Base-by-base conservation (phyloP, 2,888 invertebrate genomes). In the Xiphydria camelus region DNA sequence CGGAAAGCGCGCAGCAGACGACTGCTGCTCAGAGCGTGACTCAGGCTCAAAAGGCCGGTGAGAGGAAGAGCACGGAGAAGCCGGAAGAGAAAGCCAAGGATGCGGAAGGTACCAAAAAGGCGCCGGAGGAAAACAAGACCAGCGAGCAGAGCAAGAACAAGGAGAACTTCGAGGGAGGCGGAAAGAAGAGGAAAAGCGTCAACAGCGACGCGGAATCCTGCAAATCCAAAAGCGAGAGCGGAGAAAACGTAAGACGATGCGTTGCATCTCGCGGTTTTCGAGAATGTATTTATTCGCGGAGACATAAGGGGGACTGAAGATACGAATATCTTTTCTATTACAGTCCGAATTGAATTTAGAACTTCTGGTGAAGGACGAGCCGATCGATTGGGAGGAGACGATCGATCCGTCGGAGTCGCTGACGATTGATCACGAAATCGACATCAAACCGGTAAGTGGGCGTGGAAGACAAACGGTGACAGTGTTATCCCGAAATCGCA, bases 351-450 rank as follows among this genome's bases (percentile, higher is more conserved):
- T 75, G 22, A 73, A 70, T 55, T 43, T 75, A 47, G 74, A 74
- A 42, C 58, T 73, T 32, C 48, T 76, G 47, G 75, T 74, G 5
- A 83, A 83, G 66, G 83, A 86, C 62, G 86, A 87, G 62, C 86
- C 86, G 4, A 76, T 83, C 6, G 88, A 89, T 57, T 91, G 90
- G 89, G 83, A 84, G 38, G 86, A 83, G 53, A 71, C 83, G 45
- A 83, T 84, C 47, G 86, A 86, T 56, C 78, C 84, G 1, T 83
- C 83, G n/a, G 84, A 84, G 41, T 82, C 83, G 0, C 80, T 85
- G 57, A 82, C 85, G 76, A 83, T 84, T 60, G 83, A 83, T 57
- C 79, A 83, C 0, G 86, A 86, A 63, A 84, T 87, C 77, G 83
- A 80, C 53, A 85, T 87, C 26, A 87, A 88, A 69, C 80, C 84